phyloP scores from a whole-genome alignment of 2,888 invertebrate genomes.

The Monoplex corrugatus region DNA sequence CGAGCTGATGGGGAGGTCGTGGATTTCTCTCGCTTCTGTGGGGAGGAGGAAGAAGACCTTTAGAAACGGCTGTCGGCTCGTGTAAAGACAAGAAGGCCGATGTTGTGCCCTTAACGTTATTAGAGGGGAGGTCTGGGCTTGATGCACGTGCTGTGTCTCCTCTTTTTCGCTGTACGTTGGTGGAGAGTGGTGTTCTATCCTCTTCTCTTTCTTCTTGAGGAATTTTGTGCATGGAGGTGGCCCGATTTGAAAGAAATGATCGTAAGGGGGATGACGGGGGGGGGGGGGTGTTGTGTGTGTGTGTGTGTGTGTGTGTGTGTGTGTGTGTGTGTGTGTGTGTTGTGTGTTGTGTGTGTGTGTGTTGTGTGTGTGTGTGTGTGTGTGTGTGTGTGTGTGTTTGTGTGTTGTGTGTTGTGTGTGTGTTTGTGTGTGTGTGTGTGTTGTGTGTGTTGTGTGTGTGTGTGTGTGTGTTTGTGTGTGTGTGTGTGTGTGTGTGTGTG shows the following conservation, averaged over 20 bases:
- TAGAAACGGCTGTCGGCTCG: not conserved
- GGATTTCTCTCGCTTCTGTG: too few relatives aligned
- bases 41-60: not conserved
- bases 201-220: not conserved
- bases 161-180: too few relatives aligned
- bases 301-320: conserved; percentile 21
- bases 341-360: not conserved
- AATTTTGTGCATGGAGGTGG: too few relatives aligned
- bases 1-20: not conserved
- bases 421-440: conserved; percentile 11
- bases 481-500: not conserved
- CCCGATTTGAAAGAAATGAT: too few relatives aligned
- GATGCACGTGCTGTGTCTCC: not conserved
- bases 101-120: conserved; percentile 15
- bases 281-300: not conserved
- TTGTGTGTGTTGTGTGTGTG: not conserved
- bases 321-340: conserved; percentile 20
- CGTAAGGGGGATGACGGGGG: too few relatives aligned
- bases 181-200: not conserved
- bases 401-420: not conserved
- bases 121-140: not conserved
- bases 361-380: too few relatives aligned
- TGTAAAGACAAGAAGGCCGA: conserved; percentile 16
- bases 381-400: too few relatives aligned
- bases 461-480: not conserved